Evolutionary conservation across 2,113 vertebrate species (phyloP).

Genomic region (Cephalophus harveyi): DNA sequence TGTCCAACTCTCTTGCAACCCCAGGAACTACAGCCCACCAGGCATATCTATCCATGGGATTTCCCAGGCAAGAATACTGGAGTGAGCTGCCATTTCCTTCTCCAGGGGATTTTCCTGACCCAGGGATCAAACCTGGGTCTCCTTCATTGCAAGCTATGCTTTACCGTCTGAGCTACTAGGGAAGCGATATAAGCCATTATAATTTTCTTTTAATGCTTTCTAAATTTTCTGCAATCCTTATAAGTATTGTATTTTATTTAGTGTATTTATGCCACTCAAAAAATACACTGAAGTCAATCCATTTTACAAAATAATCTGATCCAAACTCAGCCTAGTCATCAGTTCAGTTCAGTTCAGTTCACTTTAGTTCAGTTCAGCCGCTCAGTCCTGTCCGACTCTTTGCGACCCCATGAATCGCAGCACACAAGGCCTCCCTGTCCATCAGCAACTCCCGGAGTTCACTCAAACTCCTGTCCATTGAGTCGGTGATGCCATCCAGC

Average conservation of each 20-base stretch:
- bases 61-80: background rate
- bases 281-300: background rate
- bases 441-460: too few relatives aligned
- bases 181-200: background rate
- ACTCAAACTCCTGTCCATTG: too few relatives aligned
- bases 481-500: too few relatives aligned
- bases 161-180: background rate
- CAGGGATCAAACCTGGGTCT: background rate
- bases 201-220: background rate
- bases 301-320: background rate
- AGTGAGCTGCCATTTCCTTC: background rate
- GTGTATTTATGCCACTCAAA: background rate
- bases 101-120: background rate
- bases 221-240: background rate
- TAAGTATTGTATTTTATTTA: background rate
- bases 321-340: background rate
- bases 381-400: too few relatives aligned
- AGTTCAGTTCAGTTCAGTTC: too few relatives aligned
- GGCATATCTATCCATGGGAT: background rate
- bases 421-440: too few relatives aligned
- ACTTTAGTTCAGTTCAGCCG: too few relatives aligned
- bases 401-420: accelerated
- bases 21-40: background rate
- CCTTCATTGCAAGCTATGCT: accelerated
- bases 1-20: background rate